Evolutionary conservation across 2,797 vertebrate species (phyloP).

Genomic region (Heteromormyrus szaboi): DNA sequence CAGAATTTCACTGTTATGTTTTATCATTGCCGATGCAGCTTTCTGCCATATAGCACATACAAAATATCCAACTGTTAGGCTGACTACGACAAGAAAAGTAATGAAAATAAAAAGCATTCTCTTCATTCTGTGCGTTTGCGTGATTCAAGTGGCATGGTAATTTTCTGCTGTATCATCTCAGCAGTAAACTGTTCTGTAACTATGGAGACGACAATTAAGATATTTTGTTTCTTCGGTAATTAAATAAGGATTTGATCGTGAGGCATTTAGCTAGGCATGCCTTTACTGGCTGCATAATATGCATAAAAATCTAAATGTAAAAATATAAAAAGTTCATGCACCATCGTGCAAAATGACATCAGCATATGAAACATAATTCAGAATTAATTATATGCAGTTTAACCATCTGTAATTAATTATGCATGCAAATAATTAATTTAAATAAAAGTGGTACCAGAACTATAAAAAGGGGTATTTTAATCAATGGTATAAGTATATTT

Average conservation of each 20-base stretch:
- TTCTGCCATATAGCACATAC: not conserved
- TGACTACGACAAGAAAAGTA: not conserved
- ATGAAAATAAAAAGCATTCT: not conserved
- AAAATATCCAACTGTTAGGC: not conserved
- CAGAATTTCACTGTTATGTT: not conserved
- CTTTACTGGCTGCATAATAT: not conserved
- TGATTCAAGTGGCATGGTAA: not conserved
- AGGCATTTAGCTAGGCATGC: not conserved
- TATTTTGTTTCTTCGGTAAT: not conserved
- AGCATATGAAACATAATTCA: not conserved
- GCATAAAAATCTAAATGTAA: not conserved
- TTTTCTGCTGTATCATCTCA: not conserved
- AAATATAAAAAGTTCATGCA: not conserved
- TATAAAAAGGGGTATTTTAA: not conserved
- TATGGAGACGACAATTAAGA: not conserved
- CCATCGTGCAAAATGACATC: not conserved
- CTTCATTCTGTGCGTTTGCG: not conserved
- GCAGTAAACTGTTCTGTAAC: not conserved
- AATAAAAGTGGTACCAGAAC: not conserved
- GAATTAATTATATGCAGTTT: not conserved
- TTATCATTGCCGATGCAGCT: not conserved
- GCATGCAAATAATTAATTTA: not conserved
- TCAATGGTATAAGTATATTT: not conserved
- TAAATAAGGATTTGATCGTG: not conserved
- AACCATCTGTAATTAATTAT: not conserved